phyloP scores from a whole-genome alignment of 2,888 invertebrate species.

The Drymonia ruficornis region DNA sequence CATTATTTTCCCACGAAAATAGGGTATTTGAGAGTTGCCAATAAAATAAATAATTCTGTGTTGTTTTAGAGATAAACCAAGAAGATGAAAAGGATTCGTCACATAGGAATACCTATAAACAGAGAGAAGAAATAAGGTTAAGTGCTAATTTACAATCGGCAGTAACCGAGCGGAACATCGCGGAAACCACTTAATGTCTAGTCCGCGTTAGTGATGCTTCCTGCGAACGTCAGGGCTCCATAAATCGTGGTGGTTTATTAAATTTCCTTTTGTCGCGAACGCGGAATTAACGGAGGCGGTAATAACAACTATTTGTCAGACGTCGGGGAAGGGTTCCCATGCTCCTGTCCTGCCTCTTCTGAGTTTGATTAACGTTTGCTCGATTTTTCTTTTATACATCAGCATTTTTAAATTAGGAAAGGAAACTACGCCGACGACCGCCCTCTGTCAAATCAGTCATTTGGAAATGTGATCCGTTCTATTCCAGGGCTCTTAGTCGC shows the following conservation, averaged over 20 bases:
- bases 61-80: too few relatives aligned
- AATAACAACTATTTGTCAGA: slow-evolving; percentile 55
- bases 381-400: neutral
- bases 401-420: neutral
- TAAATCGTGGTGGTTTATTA: slow-evolving; percentile 62
- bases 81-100: slow-evolving; percentile 10
- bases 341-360: neutral
- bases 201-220: slow-evolving; percentile 51
- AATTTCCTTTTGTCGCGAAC: slow-evolving; percentile 56
- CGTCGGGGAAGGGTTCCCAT: neutral
- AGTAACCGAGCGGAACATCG: slow-evolving; percentile 23
- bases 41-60: too few relatives aligned
- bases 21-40: too few relatives aligned
- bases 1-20: too few relatives aligned
- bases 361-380: neutral
- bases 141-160: slow-evolving; percentile 37
- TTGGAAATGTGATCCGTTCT: too few relatives aligned
- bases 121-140: slow-evolving; percentile 33
- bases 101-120: slow-evolving; percentile 10
- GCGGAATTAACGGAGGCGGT: slow-evolving; percentile 51
- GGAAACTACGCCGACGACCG: too few relatives aligned
- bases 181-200: slow-evolving; percentile 46
- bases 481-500: too few relatives aligned
- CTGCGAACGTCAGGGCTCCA: slow-evolving; percentile 44
- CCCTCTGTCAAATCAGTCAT: too few relatives aligned